These are phyloP conservation scores for Zosterops pallidus DNA, from an alignment of 2,113 vertebrate genomes.

Conservation along the genomic window DNA sequence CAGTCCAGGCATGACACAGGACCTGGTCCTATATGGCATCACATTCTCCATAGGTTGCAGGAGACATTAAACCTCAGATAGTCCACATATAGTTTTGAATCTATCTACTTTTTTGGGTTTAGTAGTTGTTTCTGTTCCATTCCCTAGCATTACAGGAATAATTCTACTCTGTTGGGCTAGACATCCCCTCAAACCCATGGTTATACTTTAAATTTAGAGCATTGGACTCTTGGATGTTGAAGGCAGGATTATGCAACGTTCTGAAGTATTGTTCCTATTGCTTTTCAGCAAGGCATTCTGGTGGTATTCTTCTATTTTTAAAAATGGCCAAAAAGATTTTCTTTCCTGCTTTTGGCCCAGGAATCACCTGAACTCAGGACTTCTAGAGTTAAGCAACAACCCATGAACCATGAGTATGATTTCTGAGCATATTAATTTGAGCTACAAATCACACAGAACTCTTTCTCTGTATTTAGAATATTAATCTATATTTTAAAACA, in stretches of 20 bases:
- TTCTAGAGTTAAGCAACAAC: background rate
- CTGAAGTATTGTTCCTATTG: background rate
- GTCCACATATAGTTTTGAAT: background rate
- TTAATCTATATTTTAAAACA: background rate
- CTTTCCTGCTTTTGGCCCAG: background rate
- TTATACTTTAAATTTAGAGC: background rate
- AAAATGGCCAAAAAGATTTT: background rate
- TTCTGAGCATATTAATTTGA: background rate
- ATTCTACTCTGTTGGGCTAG: background rate
- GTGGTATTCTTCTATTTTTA: background rate
- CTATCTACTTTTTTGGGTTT: background rate
- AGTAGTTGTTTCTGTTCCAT: background rate
- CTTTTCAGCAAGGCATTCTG: background rate
- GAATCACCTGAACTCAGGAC: background rate
- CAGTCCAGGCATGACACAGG: background rate
- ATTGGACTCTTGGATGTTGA: background rate
- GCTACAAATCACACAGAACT: background rate
- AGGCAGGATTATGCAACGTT: background rate
- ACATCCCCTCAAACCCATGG: background rate
- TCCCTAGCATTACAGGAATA: background rate
- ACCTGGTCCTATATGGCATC: background rate
- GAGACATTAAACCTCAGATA: background rate
- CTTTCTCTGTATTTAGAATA: background rate
- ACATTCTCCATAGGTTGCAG: background rate
- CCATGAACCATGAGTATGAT: background rate